Percentiles rank a stretch among this genome's conserved stretches.
Evolutionary conservation across 2,797 vertebrate species (phyloP).

Genomic region (Gouania willdenowi): DNA sequence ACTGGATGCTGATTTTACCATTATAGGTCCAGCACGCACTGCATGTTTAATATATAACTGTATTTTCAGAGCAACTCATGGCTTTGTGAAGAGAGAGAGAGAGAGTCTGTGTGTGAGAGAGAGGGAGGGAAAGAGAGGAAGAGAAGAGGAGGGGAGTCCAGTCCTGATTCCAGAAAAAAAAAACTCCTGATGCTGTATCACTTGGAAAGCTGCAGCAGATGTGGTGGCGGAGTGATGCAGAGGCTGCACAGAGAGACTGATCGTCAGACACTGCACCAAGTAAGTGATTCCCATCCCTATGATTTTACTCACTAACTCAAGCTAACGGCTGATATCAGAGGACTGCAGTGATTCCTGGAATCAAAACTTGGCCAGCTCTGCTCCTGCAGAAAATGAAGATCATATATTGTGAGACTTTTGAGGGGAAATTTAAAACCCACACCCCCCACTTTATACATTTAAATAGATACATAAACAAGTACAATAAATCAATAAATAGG

Average conservation of each 20-base stretch:
- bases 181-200: constrained; percentile 44
- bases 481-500: too few species aligned
- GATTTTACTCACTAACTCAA: constrained; percentile 34
- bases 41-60: background rate
- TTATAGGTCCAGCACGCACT: too few species aligned
- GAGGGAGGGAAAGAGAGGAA: constrained; percentile 4
- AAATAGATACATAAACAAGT: too few species aligned
- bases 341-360: constrained; percentile 34
- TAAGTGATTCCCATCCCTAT: too few species aligned
- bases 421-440: too few species aligned
- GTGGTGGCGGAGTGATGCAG: constrained; percentile 53
- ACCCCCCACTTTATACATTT: too few species aligned
- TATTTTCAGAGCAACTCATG: constrained; percentile 23
- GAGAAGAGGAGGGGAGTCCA: background rate
- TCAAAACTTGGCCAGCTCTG: constrained; percentile 20
- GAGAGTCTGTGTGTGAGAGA: constrained; percentile 2
- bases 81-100: constrained; percentile 9
- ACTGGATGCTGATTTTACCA: too few species aligned
- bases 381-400: too few species aligned
- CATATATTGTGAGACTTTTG: too few species aligned
- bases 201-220: constrained; percentile 35
- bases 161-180: constrained; percentile 38
- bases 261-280: too few species aligned
- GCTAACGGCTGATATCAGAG: constrained; percentile 13
- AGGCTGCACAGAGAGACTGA: constrained; percentile 29